Conservation (phyloP, 1,140 invertebrate species). For the Pissodes strobi region DNA sequence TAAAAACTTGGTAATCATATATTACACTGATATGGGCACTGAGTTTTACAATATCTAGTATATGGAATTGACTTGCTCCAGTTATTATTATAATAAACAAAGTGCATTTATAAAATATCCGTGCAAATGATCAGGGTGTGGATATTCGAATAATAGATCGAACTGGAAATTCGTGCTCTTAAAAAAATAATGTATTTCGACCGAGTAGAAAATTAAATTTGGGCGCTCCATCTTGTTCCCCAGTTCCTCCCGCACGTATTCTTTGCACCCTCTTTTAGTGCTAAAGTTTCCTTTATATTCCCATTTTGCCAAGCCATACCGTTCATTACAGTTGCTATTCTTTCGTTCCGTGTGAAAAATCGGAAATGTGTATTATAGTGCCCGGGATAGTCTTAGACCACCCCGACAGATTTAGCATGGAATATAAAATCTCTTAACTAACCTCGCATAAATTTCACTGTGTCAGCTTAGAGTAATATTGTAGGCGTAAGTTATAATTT, state of each 20-base stretch:
- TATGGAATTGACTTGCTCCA: too few relatives aligned
- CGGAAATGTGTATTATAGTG: slow-evolving; percentile 9
- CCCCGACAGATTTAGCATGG: neutral
- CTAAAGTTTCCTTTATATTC: slow-evolving; percentile 52
- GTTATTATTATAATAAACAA: too few relatives aligned
- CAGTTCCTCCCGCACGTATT: slow-evolving; percentile 40
- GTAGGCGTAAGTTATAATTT: too few relatives aligned
- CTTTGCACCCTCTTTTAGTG: slow-evolving; percentile 40
- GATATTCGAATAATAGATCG: too few relatives aligned
- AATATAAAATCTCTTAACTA: neutral
- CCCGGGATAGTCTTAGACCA: slow-evolving; percentile 4
- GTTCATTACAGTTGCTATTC: slow-evolving; percentile 49
- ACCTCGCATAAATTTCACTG: too few relatives aligned
- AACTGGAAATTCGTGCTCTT: too few relatives aligned
- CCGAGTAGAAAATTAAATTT: slow-evolving; percentile 53
- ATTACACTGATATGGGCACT: too few relatives aligned
- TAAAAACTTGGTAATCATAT: too few relatives aligned
- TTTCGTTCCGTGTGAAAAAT: slow-evolving; percentile 34
- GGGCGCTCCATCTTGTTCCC: slow-evolving; percentile 42
- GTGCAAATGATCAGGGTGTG: too few relatives aligned
- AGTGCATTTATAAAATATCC: too few relatives aligned
- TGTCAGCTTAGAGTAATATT: too few relatives aligned
- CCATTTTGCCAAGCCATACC: slow-evolving; percentile 41
- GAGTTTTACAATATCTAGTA: too few relatives aligned
- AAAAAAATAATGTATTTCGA: slow-evolving; percentile 29